Percentiles rank a stretch among this genome's conserved stretches.
These are phyloP conservation scores for Asteroscopus sphinx DNA, from an alignment of 2,888 invertebrate genomes.

Conservation along the genomic window DNA sequence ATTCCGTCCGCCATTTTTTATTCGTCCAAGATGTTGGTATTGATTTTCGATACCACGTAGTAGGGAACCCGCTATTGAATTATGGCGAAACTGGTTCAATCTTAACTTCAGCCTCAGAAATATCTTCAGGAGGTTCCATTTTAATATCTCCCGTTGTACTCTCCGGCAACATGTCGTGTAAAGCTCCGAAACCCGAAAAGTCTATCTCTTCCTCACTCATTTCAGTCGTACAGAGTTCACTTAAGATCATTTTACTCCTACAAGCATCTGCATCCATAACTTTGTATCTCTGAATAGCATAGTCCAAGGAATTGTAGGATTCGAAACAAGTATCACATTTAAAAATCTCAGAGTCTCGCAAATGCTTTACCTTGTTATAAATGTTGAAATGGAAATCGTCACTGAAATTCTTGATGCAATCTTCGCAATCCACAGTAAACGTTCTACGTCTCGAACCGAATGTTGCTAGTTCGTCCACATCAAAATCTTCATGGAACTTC, in stretches of 20 bases:
- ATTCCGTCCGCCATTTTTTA: no score
- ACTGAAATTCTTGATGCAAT: constrained; percentile 75
- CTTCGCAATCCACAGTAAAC: constrained; percentile 73
- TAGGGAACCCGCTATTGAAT: no score
- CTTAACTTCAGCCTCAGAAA: constrained; percentile 56
- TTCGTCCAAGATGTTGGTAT: no score
- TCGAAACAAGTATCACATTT: constrained; percentile 70
- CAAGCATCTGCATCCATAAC: constrained; percentile 54
- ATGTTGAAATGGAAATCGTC: constrained; percentile 65
- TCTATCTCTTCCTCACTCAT: constrained; percentile 77
- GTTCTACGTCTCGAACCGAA: constrained; percentile 65
- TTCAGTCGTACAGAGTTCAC: constrained; percentile 79
- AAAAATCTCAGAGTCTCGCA: constrained; percentile 69
- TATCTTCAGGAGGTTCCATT: constrained; percentile 52
- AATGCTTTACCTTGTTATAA: constrained; percentile 69
- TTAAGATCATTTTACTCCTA: constrained; percentile 74
- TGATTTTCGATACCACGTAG: no score
- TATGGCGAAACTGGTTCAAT: constrained; percentile 64
- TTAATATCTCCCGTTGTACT: constrained; percentile 70
- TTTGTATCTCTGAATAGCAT: constrained; percentile 72
- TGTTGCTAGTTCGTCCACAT: constrained; percentile 73
- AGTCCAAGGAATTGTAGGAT: constrained; percentile 73
- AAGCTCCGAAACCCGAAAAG: constrained; percentile 59
- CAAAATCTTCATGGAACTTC: constrained; percentile 78
- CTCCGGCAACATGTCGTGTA: constrained; percentile 69